A percentile compares a stretch with the other conserved stretches of the same genome.
Conservation (phyloP, 2,113 vertebrate genomes). For the Rhagologus leucostigma region DNA sequence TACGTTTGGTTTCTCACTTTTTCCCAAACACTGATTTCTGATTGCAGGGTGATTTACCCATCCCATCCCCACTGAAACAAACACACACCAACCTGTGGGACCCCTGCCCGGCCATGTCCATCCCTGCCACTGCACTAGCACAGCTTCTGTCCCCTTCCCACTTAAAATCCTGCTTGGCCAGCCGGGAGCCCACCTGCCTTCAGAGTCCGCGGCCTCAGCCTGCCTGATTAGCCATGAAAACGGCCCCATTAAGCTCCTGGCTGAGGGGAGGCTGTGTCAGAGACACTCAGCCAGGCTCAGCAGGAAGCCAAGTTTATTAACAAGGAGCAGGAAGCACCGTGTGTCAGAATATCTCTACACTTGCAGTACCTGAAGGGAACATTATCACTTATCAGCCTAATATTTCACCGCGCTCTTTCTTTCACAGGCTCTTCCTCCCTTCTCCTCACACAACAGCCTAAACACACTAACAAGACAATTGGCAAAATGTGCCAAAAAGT, state of each 20-base stretch:
- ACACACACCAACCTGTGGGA: neutral
- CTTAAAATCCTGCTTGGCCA: neutral
- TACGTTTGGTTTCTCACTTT: rapidly evolving
- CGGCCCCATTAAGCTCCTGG: neutral
- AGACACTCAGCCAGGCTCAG: neutral
- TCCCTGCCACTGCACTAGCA: neutral
- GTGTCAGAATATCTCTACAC: neutral
- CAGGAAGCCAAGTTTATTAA: slow-evolving; percentile 5
- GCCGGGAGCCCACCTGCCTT: neutral
- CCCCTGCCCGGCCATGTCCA: neutral
- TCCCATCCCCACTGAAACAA: neutral
- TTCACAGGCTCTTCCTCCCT: neutral
- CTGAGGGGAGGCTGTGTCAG: neutral
- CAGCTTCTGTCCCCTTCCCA: neutral
- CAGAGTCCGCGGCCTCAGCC: rapidly evolving
- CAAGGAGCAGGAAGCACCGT: neutral
- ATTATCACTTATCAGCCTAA: slow-evolving; percentile 11
- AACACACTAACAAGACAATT: neutral
- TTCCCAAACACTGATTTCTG: neutral
- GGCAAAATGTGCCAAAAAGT: neutral
- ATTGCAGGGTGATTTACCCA: rapidly evolving
- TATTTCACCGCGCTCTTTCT: neutral
- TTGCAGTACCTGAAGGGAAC: neutral
- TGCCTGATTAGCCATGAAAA: neutral
- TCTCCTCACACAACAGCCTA: neutral